Percentiles rank a stretch among this genome's conserved stretches.
Evolutionary conservation across 2,888 invertebrate species (phyloP).

Genomic region (Drosophila peninsularis): DNA sequence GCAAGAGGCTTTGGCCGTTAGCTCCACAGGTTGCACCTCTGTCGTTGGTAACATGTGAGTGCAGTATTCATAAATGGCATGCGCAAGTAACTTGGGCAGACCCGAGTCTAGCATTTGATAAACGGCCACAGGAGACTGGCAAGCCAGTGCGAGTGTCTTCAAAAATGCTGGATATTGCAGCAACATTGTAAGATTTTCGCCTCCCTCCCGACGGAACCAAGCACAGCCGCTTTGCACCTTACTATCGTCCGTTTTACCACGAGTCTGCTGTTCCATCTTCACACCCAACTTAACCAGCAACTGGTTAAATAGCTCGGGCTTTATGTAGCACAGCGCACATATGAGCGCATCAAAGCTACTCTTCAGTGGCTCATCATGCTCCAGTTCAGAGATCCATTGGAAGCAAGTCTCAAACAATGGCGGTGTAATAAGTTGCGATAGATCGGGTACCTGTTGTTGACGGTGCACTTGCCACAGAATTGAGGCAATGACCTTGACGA

Average conservation of each 20-base stretch:
- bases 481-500: slow-evolving; percentile 92
- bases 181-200: slow-evolving; percentile 86
- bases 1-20: slow-evolving; percentile 48
- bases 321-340: slow-evolving; percentile 94
- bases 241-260: slow-evolving; percentile 89
- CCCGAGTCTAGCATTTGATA: slow-evolving; percentile 91
- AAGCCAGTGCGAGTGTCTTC: slow-evolving; percentile 91
- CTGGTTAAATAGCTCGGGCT: slow-evolving; percentile 90
- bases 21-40: slow-evolving; percentile 28
- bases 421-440: slow-evolving; percentile 89
- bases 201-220: slow-evolving; percentile 87
- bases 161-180: slow-evolving; percentile 88
- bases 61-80: slow-evolving; percentile 86
- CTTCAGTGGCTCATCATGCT: slow-evolving; percentile 90
- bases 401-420: slow-evolving; percentile 92
- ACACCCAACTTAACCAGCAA: slow-evolving; percentile 91
- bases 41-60: slow-evolving; percentile 70
- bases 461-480: slow-evolving; percentile 91
- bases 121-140: slow-evolving; percentile 92
- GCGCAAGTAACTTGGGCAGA: slow-evolving; percentile 88
- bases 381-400: slow-evolving; percentile 90
- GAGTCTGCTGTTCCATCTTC: slow-evolving; percentile 75
- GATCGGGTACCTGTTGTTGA: slow-evolving; percentile 87
- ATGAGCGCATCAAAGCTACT: slow-evolving; percentile 93
- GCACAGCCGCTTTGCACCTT: slow-evolving; percentile 86